Evolutionary conservation across 2,888 invertebrate species (phyloP).

Genomic region (Pediacus dermestoides): DNA sequence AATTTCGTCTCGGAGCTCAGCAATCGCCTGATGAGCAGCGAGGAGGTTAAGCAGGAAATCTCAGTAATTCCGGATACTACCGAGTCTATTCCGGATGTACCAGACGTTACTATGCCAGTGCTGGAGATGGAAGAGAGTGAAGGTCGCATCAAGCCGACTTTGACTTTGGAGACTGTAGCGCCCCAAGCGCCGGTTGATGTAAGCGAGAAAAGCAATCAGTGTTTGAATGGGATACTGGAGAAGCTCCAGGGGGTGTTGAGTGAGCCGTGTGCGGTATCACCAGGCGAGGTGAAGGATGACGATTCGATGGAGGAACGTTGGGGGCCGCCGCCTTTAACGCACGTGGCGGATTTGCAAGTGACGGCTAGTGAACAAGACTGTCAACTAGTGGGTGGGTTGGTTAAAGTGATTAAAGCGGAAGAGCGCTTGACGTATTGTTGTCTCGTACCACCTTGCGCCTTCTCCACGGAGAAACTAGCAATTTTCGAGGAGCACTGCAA

Average conservation of each 20-base stretch:
- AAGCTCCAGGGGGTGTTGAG: constrained; percentile 36
- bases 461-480: constrained; percentile 33
- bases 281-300: constrained; percentile 9
- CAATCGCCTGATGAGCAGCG: constrained; percentile 30
- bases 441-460: constrained; percentile 38
- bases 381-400: constrained; percentile 27
- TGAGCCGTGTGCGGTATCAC: too few relatives aligned
- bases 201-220: constrained; percentile 28
- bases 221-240: constrained; percentile 33
- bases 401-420: constrained; percentile 27
- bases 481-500: constrained; percentile 42
- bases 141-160: too few relatives aligned
- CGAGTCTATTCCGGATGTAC: too few relatives aligned
- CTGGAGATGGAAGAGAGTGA: too few relatives aligned
- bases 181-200: too few relatives aligned
- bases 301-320: too few relatives aligned
- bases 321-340: constrained; percentile 31
- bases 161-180: constrained; percentile 19
- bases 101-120: constrained; percentile 23
- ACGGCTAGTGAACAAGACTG: constrained; percentile 10
- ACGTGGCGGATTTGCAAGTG: constrained; percentile 21
- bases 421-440: constrained; percentile 37
- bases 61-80: too few relatives aligned
- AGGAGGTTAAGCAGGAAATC: constrained; percentile 9
- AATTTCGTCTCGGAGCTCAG: constrained; percentile 41